Percentiles rank a stretch among this genome's conserved stretches.
These are phyloP conservation scores for Cataglyphis hispanica DNA, from an alignment of 1,140 invertebrate genomes.

Conservation along the genomic window DNA sequence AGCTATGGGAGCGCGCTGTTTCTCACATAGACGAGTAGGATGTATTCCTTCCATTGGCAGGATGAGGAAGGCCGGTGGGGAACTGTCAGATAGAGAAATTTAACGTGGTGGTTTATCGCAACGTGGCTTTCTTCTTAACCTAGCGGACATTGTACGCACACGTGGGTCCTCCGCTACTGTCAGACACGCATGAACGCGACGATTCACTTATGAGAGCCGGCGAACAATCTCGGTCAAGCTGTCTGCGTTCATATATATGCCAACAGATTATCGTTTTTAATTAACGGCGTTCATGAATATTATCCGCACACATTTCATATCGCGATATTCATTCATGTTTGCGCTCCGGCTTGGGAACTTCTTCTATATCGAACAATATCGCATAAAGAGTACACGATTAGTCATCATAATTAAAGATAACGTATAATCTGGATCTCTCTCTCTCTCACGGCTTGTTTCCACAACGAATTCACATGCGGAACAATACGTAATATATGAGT, in stretches of 20 bases:
- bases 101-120: slow-evolving; percentile 46
- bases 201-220: slow-evolving; percentile 55
- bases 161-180: not conserved
- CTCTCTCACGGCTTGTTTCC: not conserved
- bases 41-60: slow-evolving; percentile 27
- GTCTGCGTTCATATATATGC: slow-evolving; percentile 39
- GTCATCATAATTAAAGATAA: slow-evolving; percentile 21
- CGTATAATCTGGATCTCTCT: slow-evolving; percentile 26
- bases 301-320: not conserved
- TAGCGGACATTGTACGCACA: slow-evolving; percentile 45
- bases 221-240: slow-evolving; percentile 23
- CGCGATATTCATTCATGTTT: slow-evolving; percentile 40
- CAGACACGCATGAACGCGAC: slow-evolving; percentile 22
- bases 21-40: slow-evolving; percentile 42
- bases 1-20: slow-evolving; percentile 45
- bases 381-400: slow-evolving; percentile 19
- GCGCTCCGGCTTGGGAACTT: slow-evolving; percentile 14
- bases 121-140: slow-evolving; percentile 61
- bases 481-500: not conserved
- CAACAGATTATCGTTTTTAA: slow-evolving; percentile 69
- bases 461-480: not conserved
- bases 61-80: slow-evolving; percentile 37
- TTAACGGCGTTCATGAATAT: slow-evolving; percentile 72
- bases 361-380: slow-evolving; percentile 7
- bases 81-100: slow-evolving; percentile 59